Evolutionary conservation across 2,888 invertebrate genomes (phyloP), one percentile per base, ranked within the genome.

Genomic region (Aspidiotus rigidus): DNA sequence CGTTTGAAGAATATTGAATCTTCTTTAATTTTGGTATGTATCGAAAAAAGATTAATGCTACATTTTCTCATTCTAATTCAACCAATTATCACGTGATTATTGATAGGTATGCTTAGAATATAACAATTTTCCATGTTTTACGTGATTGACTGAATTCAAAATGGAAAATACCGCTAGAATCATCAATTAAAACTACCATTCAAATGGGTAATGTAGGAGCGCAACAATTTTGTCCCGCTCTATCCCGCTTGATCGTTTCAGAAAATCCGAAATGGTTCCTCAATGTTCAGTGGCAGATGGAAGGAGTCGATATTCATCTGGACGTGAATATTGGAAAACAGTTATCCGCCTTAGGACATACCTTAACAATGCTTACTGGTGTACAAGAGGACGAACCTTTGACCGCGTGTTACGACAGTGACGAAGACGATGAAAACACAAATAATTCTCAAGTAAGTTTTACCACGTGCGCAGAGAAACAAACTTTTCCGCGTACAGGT

Each of bases 261-360:
- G 92, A 92, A 78, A 93, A 96, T 79, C 97, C 98, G 5, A 97
- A 98, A 77, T 99, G 98, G 98, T 86, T 97, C 76, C 81, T 99
- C 70, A 97, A 97, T 79, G 95, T 99, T 0, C 90, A 93, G 73
- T 98, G 98, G 95, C 91, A 97, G 80, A 99, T 99, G 99, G 93
- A 97, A 78, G 99, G 99, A 63, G 94, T 97, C 9, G 96, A 96
- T 76, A 94, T 97, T 73, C 94, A 97, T 78, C 80, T 97, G 69
- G 96, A 97, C 79, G 92, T 94, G 0, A 93, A 90, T 77, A 93
- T 99, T 57, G 98, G 98, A 66, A 95, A 97, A 78, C 92, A 96
- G 76, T 81, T 98, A 40, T 94, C 95, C 0, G 90, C 95, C 0
- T 81, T 98, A 53, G 95, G 96, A 0, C 92, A 95, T 78, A 98